Conservation (phyloP, 2,113 vertebrate species). For the Tenebrosternarchus preto region DNA sequence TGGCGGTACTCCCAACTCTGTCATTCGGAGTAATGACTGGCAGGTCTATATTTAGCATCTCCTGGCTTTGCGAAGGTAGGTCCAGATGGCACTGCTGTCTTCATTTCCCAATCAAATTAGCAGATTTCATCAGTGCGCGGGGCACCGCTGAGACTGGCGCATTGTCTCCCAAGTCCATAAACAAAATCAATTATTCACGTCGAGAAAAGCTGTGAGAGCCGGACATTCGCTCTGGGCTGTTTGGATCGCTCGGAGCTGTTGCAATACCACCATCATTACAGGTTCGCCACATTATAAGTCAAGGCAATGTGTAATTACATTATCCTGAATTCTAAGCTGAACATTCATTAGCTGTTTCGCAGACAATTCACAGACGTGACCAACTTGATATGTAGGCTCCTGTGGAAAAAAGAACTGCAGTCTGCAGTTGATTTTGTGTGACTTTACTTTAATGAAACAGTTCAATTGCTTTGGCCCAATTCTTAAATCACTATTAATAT, state of each 20-base stretch:
- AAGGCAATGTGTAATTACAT: neutral
- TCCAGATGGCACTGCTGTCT: constrained; percentile 54
- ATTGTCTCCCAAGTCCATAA: constrained; percentile 33
- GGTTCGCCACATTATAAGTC: neutral
- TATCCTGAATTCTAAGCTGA: no score
- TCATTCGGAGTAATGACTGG: constrained; percentile 50
- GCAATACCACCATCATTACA: neutral
- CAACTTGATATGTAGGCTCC: no score
- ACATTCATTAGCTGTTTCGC: no score
- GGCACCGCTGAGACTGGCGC: constrained; percentile 17
- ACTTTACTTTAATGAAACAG: no score
- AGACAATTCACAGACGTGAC: no score
- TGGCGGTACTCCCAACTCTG: constrained; percentile 34
- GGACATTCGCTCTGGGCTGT: constrained; percentile 9
- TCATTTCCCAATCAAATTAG: constrained; percentile 47
- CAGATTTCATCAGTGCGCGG: constrained; percentile 44
- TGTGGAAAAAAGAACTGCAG: no score
- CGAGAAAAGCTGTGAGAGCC: neutral
- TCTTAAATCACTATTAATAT: neutral
- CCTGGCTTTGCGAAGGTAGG: constrained; percentile 19
- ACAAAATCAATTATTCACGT: constrained; percentile 44
- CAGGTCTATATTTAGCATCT: constrained; percentile 53
- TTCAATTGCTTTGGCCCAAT: neutral
- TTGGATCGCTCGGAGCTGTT: neutral
- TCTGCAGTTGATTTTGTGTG: no score